phyloP scores from a whole-genome alignment of 1,140 invertebrate species.

The Physella acuta region DNA sequence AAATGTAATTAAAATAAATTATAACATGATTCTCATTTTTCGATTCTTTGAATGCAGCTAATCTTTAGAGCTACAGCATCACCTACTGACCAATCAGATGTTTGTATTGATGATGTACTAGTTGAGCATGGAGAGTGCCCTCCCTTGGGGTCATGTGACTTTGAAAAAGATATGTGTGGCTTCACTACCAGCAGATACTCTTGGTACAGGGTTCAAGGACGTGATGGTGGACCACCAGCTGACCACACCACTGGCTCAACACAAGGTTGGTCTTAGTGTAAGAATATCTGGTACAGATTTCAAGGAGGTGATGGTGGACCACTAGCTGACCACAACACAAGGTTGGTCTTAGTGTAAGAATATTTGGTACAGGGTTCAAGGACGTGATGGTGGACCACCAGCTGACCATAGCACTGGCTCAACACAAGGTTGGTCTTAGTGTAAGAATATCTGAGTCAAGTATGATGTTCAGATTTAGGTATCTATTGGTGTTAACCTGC shows the following conservation, averaged over 20 bases:
- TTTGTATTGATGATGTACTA: slow-evolving; percentile 53
- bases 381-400: background rate
- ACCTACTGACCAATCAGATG: too few species aligned
- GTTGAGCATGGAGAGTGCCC: slow-evolving; percentile 43
- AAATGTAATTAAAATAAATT: too few species aligned
- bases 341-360: too few species aligned
- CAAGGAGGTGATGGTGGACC: background rate
- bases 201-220: background rate
- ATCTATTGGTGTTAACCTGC: too few species aligned
- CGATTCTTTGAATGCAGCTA: too few species aligned
- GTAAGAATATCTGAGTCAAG: too few species aligned
- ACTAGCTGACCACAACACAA: background rate
- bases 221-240: background rate
- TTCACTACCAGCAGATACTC: slow-evolving; percentile 33
- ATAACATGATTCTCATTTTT: too few species aligned
- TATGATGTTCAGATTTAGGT: too few species aligned
- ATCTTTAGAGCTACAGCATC: too few species aligned
- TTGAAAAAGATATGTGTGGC: slow-evolving; percentile 52
- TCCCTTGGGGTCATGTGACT: slow-evolving; percentile 44
- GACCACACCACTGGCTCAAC: background rate
- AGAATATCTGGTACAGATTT: too few species aligned
- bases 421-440: background rate
- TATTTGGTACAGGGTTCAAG: background rate
- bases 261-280: background rate
- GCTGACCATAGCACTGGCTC: background rate